phyloP scores from a whole-genome alignment of 2,113 vertebrate genomes.

The Phocoena phocoena region DNA sequence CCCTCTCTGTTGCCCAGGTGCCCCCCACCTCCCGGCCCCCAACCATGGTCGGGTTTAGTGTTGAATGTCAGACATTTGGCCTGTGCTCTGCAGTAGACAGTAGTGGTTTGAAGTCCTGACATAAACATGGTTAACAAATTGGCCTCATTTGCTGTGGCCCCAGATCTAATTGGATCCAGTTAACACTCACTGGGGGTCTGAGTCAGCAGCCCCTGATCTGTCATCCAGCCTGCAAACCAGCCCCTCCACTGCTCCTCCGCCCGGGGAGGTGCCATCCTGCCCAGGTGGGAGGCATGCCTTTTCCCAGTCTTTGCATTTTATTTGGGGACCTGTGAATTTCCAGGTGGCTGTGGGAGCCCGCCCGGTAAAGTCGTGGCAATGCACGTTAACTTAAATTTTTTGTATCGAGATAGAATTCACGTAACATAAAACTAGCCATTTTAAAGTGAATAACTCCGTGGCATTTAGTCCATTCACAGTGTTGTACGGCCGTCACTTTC shows the following conservation, averaged over 20 bases:
- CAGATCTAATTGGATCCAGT: neutral
- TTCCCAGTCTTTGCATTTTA: neutral
- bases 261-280: fast-evolving
- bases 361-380: neutral
- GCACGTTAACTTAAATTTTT: neutral
- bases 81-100: neutral
- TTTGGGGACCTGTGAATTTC: neutral
- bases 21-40: neutral
- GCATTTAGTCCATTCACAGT: fast-evolving
- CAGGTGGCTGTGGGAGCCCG: fast-evolving
- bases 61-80: neutral
- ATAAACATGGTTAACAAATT: neutral
- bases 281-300: neutral
- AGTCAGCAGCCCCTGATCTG: neutral
- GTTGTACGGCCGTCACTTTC: fast-evolving
- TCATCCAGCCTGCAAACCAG: neutral
- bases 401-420: neutral
- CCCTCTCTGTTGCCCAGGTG: neutral
- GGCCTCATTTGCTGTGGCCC: neutral
- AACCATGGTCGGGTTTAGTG: fast-evolving
- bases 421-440: fast-evolving
- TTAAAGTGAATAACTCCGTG: neutral
- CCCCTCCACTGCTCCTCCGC: fast-evolving
- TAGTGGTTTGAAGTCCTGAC: neutral
- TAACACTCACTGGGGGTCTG: neutral